Base-by-base conservation (phyloP, 2,888 invertebrate species). In the Griposia aprilina region DNA sequence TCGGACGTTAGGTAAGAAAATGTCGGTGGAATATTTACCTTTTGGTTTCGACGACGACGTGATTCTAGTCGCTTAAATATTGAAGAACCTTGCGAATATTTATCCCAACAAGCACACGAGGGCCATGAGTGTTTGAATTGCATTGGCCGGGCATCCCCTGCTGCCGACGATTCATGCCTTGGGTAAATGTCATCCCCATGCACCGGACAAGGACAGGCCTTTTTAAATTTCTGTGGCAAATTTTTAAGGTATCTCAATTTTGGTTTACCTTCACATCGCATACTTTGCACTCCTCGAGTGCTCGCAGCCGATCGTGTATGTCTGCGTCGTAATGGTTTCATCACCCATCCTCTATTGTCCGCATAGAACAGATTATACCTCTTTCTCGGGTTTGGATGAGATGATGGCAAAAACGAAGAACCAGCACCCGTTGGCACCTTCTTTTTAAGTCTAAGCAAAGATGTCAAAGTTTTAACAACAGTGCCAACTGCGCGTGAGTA, bases 271-370 rank as follows among this genome's bases (percentile, higher is more conserved):
- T 83, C 85, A 72, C 82, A 79, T 67, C 76, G 72, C 76, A 84
- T 76, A 72, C 59, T 82, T 78, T 84, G 82, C 55, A 72, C 69
- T 67, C 81, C 63, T 67, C 74, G 68, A 72, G 72, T 82, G 36
- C 69, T 69, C 30, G 67, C 13, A 50, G 41, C 41, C 57, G 77
- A 50, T 67, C 67, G 67, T 57, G 13, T 66, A 52, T 79, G 67
- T 73, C 62, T 67, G 45, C 71, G 78, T 41, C 72, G 82, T 76
- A 87, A 50, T 41, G 91, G 90, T 88, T 93, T 93, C 81, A 92
- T 90, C n/a, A 93, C 83, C 92, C 94, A 93, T 20, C 93, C 93
- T 87, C 90, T 91, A 17, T 87, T 81, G 6, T 80, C 73, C 23
- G 87, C 82, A 85, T 90, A 91, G 66, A 81, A 91, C 30, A 93